Evolutionary conservation across 2,113 vertebrate genomes (phyloP), one percentile per base, ranked within the genome.

Genomic region (Ptilonorhynchus violaceus): DNA sequence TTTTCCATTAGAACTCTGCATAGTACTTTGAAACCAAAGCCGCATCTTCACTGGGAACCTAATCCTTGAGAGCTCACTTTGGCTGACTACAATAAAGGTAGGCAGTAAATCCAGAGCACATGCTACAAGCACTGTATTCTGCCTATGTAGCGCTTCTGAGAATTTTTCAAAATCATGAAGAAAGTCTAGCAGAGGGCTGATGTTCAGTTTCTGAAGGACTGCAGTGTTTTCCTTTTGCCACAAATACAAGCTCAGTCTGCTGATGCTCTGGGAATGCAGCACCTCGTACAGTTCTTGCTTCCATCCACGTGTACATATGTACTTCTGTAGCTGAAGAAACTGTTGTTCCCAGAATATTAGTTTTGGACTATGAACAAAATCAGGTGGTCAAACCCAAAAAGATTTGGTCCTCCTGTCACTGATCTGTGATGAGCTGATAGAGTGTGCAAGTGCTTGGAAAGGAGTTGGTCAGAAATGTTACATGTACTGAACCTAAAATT

Each of bases 81-180:
- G 58, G 7, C 62, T 50, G 44, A 12, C n/a, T 53, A 2, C 52
- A 42, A 33, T 21, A 69, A 53, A 67, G 31, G 30, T 39, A 47
- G n/a, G 21, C 28, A 50, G 33, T 50, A 59, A 78, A 75, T 55
- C n/a, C 39, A 31, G 44, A 30, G 30, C 19, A 9, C 33, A 2
- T 2, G 0, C 28, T 66, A 3, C 41, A 44, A 30, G 8, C 16
- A 28, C 7, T 5, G 5, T 30, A 0, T 85, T 33, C 70, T 35
- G n/a, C 21, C n/a, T 52, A 0, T 30, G 24, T 39, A 41, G 6
- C 35, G 9, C 44, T 72, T 59, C 28, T 46, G 49, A 42, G 49
- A 64, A 50, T 73, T 83, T 82, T 33, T 42, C 58, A 50, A 52
- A 79, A 60, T 59, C 68, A 13, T 15, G 4, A 46, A 49, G 23